phyloP scores from a whole-genome alignment of 1,140 invertebrate genomes.

The Leptonema lineaticorne region DNA sequence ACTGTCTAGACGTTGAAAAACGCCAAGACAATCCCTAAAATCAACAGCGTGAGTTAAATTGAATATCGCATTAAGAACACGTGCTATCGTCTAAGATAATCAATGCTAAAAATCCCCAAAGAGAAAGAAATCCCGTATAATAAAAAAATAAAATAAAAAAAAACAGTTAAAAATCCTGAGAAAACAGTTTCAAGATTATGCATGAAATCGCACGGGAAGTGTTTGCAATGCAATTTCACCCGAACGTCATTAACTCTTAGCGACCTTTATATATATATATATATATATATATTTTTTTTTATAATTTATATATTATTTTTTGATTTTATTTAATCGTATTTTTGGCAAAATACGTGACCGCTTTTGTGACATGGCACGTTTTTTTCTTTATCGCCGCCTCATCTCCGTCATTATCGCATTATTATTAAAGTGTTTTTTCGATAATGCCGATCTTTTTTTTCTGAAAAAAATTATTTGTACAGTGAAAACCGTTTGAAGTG shows the following conservation, averaged over 20 bases:
- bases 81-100: no score
- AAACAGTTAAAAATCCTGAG: no score
- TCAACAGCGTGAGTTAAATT: no score
- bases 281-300: no score
- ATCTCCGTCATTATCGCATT: conserved; percentile 20
- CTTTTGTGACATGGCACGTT: conserved; percentile 12
- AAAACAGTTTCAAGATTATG: conserved; percentile 28
- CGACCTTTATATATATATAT: no score
- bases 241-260: not conserved
- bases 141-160: not conserved
- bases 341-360: conserved; percentile 27
- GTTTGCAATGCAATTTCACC: conserved; percentile 9
- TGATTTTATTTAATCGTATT: not conserved
- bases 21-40: no score
- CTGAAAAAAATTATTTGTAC: not conserved
- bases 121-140: not conserved
- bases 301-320: no score
- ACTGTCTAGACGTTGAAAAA: no score
- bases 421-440: conserved; percentile 23
- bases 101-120: no score
- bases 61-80: no score
- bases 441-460: not conserved
- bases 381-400: not conserved
- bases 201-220: conserved; percentile 24
- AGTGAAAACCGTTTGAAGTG: not conserved